Evolutionary conservation across 2,888 invertebrate species (phyloP).

Genomic region (Camptogramma bilineatum): DNA sequence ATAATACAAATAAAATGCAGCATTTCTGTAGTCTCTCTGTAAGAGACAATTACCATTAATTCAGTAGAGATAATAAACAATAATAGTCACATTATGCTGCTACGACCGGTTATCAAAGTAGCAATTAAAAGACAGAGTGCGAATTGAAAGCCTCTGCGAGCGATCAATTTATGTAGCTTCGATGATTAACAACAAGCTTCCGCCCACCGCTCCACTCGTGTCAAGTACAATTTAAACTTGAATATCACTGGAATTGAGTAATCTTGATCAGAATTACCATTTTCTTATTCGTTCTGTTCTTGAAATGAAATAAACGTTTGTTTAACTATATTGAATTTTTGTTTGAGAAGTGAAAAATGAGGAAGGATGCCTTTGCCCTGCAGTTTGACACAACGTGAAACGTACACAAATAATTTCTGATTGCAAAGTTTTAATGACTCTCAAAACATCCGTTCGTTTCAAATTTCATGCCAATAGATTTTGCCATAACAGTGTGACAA

Average conservation of each 20-base stretch:
- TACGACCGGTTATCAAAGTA: slow-evolving; percentile 76
- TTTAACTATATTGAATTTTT: too few relatives aligned
- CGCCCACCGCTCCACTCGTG: not conserved
- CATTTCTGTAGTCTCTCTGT: not conserved
- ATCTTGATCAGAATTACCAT: not conserved
- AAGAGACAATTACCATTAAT: slow-evolving; percentile 46
- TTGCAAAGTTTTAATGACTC: too few relatives aligned
- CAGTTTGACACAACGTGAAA: too few relatives aligned
- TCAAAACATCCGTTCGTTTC: too few relatives aligned
- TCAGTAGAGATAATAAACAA: slow-evolving; percentile 62
- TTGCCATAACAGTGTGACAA: too few relatives aligned
- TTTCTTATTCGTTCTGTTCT: not conserved
- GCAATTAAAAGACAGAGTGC: slow-evolving; percentile 74
- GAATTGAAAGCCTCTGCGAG: slow-evolving; percentile 62
- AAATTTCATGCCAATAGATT: too few relatives aligned
- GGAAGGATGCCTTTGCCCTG: too few relatives aligned
- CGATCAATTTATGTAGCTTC: slow-evolving; percentile 76
- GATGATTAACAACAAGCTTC: slow-evolving; percentile 64
- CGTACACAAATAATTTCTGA: too few relatives aligned
- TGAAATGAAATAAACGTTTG: not conserved
- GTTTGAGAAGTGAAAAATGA: too few relatives aligned
- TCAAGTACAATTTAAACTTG: not conserved
- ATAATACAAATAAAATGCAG: too few relatives aligned
- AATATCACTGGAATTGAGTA: not conserved
- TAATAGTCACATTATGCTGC: slow-evolving; percentile 72